Conservation (phyloP, 2,113 vertebrate genomes). For the Gambusia affinis region DNA sequence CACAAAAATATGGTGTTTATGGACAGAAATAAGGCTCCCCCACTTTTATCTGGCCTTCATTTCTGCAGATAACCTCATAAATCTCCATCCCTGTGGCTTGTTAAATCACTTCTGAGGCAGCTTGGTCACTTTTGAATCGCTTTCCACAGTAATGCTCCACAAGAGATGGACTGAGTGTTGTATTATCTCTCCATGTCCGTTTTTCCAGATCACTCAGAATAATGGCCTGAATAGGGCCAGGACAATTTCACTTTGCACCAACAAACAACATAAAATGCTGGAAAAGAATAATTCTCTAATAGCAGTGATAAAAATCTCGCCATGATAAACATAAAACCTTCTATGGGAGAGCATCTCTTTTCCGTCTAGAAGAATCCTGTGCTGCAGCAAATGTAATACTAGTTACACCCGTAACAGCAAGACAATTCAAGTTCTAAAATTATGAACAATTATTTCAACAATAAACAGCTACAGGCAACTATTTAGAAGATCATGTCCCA, state of each 20-base stretch:
- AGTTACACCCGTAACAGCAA: background rate
- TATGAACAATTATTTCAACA: background rate
- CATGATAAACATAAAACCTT: background rate
- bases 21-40: background rate
- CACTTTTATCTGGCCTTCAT: slow-evolving; percentile 31
- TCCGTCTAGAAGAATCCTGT: background rate
- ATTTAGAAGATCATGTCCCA: background rate
- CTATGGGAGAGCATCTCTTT: background rate
- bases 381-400: background rate
- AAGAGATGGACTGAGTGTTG: slow-evolving; percentile 7
- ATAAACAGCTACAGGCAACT: background rate
- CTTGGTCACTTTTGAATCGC: slow-evolving; percentile 57
- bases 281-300: background rate
- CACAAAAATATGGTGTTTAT: background rate
- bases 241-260: background rate
- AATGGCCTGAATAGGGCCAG: background rate
- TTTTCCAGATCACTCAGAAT: background rate
- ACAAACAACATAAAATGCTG: background rate
- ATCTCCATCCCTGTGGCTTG: slow-evolving; percentile 34
- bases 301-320: background rate
- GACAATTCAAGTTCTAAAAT: background rate
- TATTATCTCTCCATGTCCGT: background rate
- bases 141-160: slow-evolving; percentile 20
- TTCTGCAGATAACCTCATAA: slow-evolving; percentile 38
- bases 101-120: slow-evolving; percentile 44